A percentile compares a stretch with the other conserved stretches of the same genome.
Evolutionary conservation across 1,140 invertebrate genomes (phyloP).

Genomic region (Drosophila obscura): DNA sequence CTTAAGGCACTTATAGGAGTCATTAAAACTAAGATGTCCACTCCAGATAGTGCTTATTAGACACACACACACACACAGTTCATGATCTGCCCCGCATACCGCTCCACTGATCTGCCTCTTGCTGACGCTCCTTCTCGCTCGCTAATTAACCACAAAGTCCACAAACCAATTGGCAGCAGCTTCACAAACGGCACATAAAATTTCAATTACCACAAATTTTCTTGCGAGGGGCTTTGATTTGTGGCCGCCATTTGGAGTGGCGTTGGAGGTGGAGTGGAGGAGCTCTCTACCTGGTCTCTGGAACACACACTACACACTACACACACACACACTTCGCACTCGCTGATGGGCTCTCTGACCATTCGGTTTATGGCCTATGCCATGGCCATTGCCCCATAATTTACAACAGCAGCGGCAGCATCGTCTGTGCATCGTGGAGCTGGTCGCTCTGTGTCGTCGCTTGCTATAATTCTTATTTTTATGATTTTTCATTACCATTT

Average conservation of each 20-base stretch:
- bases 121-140: neutral
- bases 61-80: neutral
- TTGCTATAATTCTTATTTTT: slow-evolving; percentile 66
- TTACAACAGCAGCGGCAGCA: slow-evolving; percentile 47
- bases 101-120: too few species aligned
- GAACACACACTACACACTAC: too few species aligned
- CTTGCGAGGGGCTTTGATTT: slow-evolving; percentile 48
- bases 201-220: slow-evolving; percentile 70
- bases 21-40: too few species aligned
- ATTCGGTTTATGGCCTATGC: slow-evolving; percentile 51
- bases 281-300: neutral
- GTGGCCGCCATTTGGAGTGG: slow-evolving; percentile 49
- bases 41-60: too few species aligned
- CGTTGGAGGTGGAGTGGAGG: slow-evolving; percentile 2
- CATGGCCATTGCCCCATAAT: slow-evolving; percentile 39
- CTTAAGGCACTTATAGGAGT: too few species aligned
- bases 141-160: slow-evolving; percentile 57
- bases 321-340: too few species aligned
- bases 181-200: slow-evolving; percentile 62
- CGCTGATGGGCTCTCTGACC: slow-evolving; percentile 13
- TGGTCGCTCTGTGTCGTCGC: slow-evolving; percentile 6
- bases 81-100: neutral
- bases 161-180: slow-evolving; percentile 51
- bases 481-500: slow-evolving; percentile 68
- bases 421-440: too few species aligned